Percentiles rank a stretch among this genome's conserved stretches.
These are phyloP conservation scores for Helarctos malayanus DNA, from an alignment of 2,797 vertebrate genomes.

Conservation along the genomic window DNA sequence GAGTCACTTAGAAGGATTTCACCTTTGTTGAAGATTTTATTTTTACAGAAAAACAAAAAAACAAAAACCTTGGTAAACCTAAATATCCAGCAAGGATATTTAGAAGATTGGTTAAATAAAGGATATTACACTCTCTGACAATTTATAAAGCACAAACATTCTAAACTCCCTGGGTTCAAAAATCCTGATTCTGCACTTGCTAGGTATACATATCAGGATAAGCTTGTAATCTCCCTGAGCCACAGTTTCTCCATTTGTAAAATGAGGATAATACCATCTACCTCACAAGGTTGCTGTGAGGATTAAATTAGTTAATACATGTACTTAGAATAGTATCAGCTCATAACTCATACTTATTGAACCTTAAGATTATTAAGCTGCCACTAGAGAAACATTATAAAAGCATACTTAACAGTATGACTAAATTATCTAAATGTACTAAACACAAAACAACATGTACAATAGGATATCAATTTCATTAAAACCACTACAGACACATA, in stretches of 20 bases:
- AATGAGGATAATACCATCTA: neutral
- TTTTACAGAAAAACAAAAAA: neutral
- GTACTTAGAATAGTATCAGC: neutral
- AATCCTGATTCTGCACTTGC: conserved; percentile 9
- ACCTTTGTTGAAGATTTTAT: neutral
- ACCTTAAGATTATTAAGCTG: neutral
- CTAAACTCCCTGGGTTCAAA: conserved; percentile 30
- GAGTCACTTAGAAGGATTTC: conserved; percentile 47
- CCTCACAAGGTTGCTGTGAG: neutral
- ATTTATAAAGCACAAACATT: neutral
- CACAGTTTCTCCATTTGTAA: conserved; percentile 32
- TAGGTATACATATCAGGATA: neutral
- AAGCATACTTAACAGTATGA: neutral
- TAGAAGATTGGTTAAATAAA: neutral
- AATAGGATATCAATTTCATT: conserved; percentile 8
- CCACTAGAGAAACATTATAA: neutral
- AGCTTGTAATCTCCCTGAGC: neutral
- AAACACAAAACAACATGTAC: neutral
- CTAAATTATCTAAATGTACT: neutral
- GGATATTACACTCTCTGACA: neutral
- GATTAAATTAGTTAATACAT: conserved; percentile 35
- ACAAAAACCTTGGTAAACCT: neutral
- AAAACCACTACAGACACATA: neutral
- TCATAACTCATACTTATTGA: neutral
- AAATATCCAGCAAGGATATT: neutral